phyloP scores from a whole-genome alignment of 2,888 invertebrate species.

The Scaptomyza polygonia region DNA sequence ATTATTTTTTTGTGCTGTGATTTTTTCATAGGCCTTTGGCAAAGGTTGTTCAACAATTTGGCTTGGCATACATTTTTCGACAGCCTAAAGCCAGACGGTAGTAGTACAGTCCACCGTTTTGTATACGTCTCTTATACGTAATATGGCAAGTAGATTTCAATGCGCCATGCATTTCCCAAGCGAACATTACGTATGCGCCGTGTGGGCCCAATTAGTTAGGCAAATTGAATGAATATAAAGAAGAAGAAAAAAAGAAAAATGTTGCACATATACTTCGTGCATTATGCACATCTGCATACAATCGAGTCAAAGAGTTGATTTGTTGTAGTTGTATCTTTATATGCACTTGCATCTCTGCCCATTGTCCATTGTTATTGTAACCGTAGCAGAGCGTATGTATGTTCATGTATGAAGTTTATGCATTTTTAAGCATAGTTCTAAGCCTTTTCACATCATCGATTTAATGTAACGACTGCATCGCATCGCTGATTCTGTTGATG shows the following conservation, averaged over 20 bases:
- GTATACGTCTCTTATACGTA: slow-evolving; percentile 64
- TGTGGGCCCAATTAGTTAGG: slow-evolving; percentile 71
- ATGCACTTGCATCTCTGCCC: slow-evolving; percentile 38
- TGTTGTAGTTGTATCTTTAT: slow-evolving; percentile 13
- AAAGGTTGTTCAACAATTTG: slow-evolving; percentile 22
- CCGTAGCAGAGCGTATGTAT: slow-evolving; percentile 15
- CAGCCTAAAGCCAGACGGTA: slow-evolving; percentile 3
- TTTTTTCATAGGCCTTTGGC: slow-evolving; percentile 11
- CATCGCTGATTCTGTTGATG: slow-evolving; percentile 83
- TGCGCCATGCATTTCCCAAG: slow-evolving; percentile 68
- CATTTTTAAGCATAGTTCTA: slow-evolving; percentile 45
- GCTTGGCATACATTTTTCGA: slow-evolving; percentile 65
- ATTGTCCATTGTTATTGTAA: slow-evolving; percentile 50
- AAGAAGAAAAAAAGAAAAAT: not conserved
- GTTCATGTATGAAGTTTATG: slow-evolving; percentile 1
- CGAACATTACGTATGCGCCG: slow-evolving; percentile 73
- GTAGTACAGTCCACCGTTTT: slow-evolving; percentile 2
- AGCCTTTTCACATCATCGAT: slow-evolving; percentile 79
- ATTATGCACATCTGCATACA: slow-evolving; percentile 28
- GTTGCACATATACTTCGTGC: not conserved
- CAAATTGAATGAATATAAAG: slow-evolving; percentile 22
- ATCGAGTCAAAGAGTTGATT: slow-evolving; percentile 4
- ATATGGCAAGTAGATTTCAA: slow-evolving; percentile 40
- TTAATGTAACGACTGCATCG: slow-evolving; percentile 68
- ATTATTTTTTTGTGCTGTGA: not conserved